Percentiles rank a stretch among this genome's conserved stretches.
These are phyloP conservation scores for Zaprionus nigranus DNA, from an alignment of 1,140 invertebrate genomes.

Conservation along the genomic window DNA sequence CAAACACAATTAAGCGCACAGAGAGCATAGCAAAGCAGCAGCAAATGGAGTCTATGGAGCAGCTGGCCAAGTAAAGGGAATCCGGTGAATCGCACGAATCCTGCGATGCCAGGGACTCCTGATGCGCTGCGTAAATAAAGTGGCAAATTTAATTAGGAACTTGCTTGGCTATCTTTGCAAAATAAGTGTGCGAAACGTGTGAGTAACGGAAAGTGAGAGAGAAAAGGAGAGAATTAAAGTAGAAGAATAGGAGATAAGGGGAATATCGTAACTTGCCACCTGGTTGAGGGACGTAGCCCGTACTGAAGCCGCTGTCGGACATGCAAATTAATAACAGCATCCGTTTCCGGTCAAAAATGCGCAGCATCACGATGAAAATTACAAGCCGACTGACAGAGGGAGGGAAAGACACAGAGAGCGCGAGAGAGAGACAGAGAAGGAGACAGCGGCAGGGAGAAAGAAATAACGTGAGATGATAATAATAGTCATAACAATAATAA, in stretches of 20 bases:
- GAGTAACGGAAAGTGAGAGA: not conserved
- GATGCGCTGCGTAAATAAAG: conserved; percentile 67
- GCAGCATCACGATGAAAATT: conserved; percentile 35
- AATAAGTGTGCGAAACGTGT: conserved; percentile 31
- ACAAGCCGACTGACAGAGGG: not conserved
- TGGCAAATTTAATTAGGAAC: conserved; percentile 78
- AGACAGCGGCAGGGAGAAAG: not conserved
- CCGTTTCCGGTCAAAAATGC: conserved; percentile 73
- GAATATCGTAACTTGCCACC: conserved; percentile 33
- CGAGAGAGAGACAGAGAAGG: not conserved
- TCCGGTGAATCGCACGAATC: conserved; percentile 18
- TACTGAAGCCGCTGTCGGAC: conserved; percentile 41
- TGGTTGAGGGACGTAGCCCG: conserved; percentile 18
- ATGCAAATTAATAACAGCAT: conserved; percentile 79
- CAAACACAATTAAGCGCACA: conserved; percentile 76
- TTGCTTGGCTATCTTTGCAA: conserved; percentile 10
- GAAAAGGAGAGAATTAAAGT: not conserved
- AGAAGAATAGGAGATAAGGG: not conserved
- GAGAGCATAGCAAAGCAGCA: conserved; percentile 45
- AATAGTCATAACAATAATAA: conserved; percentile 69
- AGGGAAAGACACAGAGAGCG: not conserved
- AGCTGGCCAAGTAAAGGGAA: not conserved
- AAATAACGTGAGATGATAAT: conserved; percentile 23
- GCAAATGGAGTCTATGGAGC: not conserved
- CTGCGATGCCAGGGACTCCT: conserved; percentile 29